These are phyloP conservation scores for Salarias fasciatus DNA, from an alignment of 2,797 vertebrate species.

Conservation along the genomic window DNA sequence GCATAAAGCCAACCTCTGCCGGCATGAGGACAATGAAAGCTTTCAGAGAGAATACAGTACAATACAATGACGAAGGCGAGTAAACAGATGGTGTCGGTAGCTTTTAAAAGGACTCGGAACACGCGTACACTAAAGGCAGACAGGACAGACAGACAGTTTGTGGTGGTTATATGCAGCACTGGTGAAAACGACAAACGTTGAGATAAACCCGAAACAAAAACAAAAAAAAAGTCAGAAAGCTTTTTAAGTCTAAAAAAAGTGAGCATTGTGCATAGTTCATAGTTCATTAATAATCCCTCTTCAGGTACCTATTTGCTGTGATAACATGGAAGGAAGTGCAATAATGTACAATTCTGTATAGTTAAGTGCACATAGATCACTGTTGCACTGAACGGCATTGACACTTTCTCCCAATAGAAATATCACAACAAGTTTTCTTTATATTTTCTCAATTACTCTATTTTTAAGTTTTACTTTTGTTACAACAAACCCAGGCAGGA, in stretches of 20 bases:
- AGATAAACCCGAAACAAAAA: constrained; percentile 68
- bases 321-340: constrained; percentile 85
- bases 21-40: constrained; percentile 58
- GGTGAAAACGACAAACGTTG: constrained; percentile 78
- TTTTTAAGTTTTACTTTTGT: constrained; percentile 79
- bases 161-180: constrained; percentile 80
- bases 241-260: constrained; percentile 85
- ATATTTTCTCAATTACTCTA: constrained; percentile 70
- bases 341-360: constrained; percentile 81
- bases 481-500: constrained; percentile 75
- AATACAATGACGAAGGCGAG: constrained; percentile 64
- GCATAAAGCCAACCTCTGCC: constrained; percentile 73
- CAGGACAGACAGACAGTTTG: constrained; percentile 67
- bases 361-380: constrained; percentile 84
- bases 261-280: constrained; percentile 88
- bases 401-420: constrained; percentile 79
- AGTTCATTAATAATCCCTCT: constrained; percentile 79
- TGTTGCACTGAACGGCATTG: constrained; percentile 83
- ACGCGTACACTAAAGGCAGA: constrained; percentile 77
- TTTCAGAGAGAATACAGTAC: constrained; percentile 67
- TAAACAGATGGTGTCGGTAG: constrained; percentile 63
- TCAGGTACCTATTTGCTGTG: constrained; percentile 81
- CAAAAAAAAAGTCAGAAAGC: constrained; percentile 76
- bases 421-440: constrained; percentile 76
- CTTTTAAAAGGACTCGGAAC: constrained; percentile 72